Conservation (phyloP, 2,888 invertebrate genomes). For the Andrena dorsata region DNA sequence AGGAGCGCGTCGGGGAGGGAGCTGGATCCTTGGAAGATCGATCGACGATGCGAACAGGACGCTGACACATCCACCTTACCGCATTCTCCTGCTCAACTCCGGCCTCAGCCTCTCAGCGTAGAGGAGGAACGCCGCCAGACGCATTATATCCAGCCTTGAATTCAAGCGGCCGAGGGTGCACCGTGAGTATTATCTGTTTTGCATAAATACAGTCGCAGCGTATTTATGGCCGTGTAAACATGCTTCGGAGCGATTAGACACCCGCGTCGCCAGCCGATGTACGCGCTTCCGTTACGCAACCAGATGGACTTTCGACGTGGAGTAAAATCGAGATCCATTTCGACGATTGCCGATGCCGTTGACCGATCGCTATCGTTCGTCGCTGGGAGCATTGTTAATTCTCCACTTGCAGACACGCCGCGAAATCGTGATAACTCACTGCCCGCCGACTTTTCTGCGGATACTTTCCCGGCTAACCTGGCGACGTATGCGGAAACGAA, state of each 20-base stretch:
- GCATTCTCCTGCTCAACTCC: neutral
- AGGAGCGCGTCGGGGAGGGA: neutral
- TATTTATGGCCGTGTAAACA: neutral
- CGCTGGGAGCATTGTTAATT: neutral
- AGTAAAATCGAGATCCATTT: neutral
- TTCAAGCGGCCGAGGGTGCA: neutral
- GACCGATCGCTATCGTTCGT: neutral
- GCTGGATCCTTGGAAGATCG: neutral
- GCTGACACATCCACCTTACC: neutral
- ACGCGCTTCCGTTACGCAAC: constrained; percentile 29
- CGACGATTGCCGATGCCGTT: neutral
- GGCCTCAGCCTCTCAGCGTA: neutral
- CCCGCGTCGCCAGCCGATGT: neutral
- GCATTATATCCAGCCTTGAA: neutral
- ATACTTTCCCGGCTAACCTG: too few relatives aligned
- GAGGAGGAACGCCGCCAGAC: neutral
- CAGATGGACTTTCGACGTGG: constrained; percentile 12
- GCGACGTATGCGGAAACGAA: neutral
- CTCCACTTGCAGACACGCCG: neutral
- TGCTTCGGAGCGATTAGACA: neutral
- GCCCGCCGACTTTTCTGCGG: neutral
- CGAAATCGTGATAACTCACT: neutral
- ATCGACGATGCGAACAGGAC: constrained; percentile 24
- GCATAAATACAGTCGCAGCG: neutral
- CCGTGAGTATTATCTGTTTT: constrained; percentile 40